Evolutionary conservation across 2,797 vertebrate genomes (phyloP), one percentile per base, ranked within the genome.

Genomic region (Etheostoma nigrum): DNA sequence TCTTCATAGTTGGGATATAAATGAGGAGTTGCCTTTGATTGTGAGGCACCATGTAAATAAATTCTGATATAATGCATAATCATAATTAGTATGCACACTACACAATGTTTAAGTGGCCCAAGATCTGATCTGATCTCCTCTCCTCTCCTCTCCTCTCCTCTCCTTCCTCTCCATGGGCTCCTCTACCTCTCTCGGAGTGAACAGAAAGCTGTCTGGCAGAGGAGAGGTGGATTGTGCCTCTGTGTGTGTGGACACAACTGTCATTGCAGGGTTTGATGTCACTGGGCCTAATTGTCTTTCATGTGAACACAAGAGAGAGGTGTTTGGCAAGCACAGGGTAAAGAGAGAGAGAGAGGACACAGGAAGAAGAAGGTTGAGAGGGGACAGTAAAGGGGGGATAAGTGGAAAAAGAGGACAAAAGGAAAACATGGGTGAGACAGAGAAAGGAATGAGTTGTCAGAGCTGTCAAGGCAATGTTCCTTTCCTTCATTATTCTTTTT

Each of bases 201-300:
- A 86, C 88, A 91, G 89, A 88, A 48, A 0, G 88, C 92, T 55
- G 62, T 57, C 49, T 19, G 45, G 30, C 44, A 67, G 11, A 79
- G 45, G 36, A 59, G 55, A 68, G 3, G 55, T 54, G 59, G 58
- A 61, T 49, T 64, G 67, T 67, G 64, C 6, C 36, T 80, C 12
- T 73, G 19, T 69, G 74, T 73, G 67, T 67, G 75, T 67, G 55
- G 63, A 73, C 55, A 58, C 33, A 53, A 58, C 66, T 72, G 68
- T 76, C 95, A 96, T 95, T 96, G 95, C 95, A 94, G 90, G 95
- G 96, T 96, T 97, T 97, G 96, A 96, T 96, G 94, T 96, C 94
- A 90, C 92, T 94, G 93, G 92, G 89, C 96, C 96, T 97, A 97
- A 97, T 97, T 97, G 96, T 97, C 96, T 97, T 97, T 96, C 95